Base-by-base conservation (phyloP, 2,113 vertebrate species). In the mouse (Mus musculus) region DNA sequence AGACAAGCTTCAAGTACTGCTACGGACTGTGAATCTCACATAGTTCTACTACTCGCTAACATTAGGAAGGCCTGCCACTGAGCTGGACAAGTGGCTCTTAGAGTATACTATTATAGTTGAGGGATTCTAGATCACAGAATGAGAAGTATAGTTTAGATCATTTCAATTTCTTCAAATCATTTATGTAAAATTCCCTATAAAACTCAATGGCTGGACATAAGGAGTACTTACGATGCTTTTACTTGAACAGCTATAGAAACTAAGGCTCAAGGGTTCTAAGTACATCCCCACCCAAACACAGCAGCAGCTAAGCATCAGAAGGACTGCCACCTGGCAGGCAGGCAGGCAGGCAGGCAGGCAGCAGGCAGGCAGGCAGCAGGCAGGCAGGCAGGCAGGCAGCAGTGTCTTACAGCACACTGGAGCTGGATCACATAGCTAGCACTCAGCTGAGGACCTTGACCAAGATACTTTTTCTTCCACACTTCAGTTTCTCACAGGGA, bases 131-230 rank as follows among this genome's bases (percentile, higher is more conserved):
- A 30, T 94, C 76, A 93, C 24, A 61, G 46, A 42, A 96, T 77
- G 82, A 85, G 85, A n/a, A 9, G 12, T 54, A n/a, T 6, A 94
- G 65, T 39, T 87, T 28, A n/a, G 24, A 87, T 33, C 7, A 87
- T 54, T 94, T 97, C 46, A 87, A 77, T 95, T 77, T 95, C 54
- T 93, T 30, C 12, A 95, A 77, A 91, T 16, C 78, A 97, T 9
- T 88, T 24, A 76, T 39, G 71, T 49, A 24, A 80, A 72, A 75
- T 54, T 69, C 30, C 54, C 59, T 67, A 85, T 6, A 88, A 91
- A 95, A 93, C 46, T 90, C 46, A 95, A 0, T 56, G 46, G 30
- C 80, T 78, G 0, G 22, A 96, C 75, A 3, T 69, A 84, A 56
- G 61, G n/a, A 5, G 89, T 80, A 89, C 80, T 96, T 85, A 76